Evolutionary conservation across 2,888 invertebrate species (phyloP).

Genomic region (Drosophila siamana): DNA sequence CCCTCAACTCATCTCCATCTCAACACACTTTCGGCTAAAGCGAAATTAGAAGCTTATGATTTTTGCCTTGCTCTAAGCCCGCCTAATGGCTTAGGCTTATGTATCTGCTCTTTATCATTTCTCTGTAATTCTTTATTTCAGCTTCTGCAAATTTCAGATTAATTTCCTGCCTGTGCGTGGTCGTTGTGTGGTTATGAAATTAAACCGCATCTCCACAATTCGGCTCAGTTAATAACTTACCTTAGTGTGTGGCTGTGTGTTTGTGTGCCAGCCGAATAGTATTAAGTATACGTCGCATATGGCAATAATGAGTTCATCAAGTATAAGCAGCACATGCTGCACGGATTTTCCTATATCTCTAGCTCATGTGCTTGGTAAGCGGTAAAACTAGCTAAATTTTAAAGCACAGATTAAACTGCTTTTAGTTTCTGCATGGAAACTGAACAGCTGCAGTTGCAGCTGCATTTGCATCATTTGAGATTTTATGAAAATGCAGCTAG

Average conservation of each 20-base stretch:
- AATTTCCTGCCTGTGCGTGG: slow-evolving; percentile 54
- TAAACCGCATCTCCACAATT: slow-evolving; percentile 31
- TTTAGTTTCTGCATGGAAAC: not conserved
- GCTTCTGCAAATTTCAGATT: slow-evolving; percentile 34
- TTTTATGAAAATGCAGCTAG: slow-evolving; percentile 6
- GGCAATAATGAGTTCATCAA: not conserved
- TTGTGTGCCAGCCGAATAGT: not conserved
- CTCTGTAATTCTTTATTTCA: slow-evolving; percentile 3
- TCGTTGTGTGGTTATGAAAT: slow-evolving; percentile 35
- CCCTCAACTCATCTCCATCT: slow-evolving; percentile 1
- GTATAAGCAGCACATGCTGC: slow-evolving; percentile 11
- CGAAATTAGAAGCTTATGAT: slow-evolving; percentile 77
- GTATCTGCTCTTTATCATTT: slow-evolving; percentile 42
- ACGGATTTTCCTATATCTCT: no score
- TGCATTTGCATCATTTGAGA: slow-evolving; percentile 35
- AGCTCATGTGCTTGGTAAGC: not conserved
- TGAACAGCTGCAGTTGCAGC: slow-evolving; percentile 33
- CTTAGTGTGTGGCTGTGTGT: no score
- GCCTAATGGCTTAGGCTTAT: slow-evolving; percentile 70
- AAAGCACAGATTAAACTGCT: not conserved
- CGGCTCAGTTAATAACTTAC: slow-evolving; percentile 4
- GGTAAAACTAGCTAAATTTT: not conserved
- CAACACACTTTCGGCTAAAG: slow-evolving; percentile 16
- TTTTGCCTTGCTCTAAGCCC: slow-evolving; percentile 63
- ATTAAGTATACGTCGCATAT: slow-evolving; percentile 19